phyloP scores from a whole-genome alignment of 2,113 vertebrate genomes.

The Pristiophorus japonicus region DNA sequence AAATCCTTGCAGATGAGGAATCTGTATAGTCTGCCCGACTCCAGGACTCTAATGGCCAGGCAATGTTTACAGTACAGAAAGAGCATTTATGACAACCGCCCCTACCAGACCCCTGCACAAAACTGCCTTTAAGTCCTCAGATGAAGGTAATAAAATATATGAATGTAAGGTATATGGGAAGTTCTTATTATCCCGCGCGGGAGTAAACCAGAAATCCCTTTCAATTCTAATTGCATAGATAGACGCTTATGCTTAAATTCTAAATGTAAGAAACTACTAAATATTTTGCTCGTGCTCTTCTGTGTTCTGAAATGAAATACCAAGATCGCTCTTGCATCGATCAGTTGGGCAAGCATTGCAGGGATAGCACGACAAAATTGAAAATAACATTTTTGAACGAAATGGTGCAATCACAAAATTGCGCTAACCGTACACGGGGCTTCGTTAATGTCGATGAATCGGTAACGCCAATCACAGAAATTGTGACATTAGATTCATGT shows the following conservation, averaged over 20 bases:
- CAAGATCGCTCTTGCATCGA: neutral
- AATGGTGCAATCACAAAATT: neutral
- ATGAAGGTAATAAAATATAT: slow-evolving; percentile 35
- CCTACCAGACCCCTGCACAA: slow-evolving; percentile 29
- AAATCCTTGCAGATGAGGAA: slow-evolving; percentile 48
- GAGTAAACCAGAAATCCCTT: neutral
- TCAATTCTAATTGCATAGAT: neutral
- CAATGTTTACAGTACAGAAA: slow-evolving; percentile 45
- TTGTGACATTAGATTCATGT: neutral
- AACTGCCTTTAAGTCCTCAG: slow-evolving; percentile 20
- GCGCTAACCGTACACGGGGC: no score
- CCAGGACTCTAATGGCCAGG: slow-evolving; percentile 58
- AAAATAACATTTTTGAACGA: slow-evolving; percentile 8
- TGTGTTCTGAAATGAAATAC: neutral
- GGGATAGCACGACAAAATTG: neutral
- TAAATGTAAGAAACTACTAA: neutral
- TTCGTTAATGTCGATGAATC: neutral
- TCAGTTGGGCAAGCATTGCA: neutral
- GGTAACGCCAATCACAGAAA: neutral
- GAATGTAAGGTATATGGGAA: slow-evolving; percentile 14
- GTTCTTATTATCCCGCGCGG: neutral
- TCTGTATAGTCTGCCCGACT: slow-evolving; percentile 50
- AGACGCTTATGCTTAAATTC: neutral
- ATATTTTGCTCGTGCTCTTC: neutral
- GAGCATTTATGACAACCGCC: slow-evolving; percentile 35